A percentile compares a stretch with the other conserved stretches of the same genome.
phyloP scores from a whole-genome alignment of 2,888 invertebrate species.

The Clistopyga incitator region DNA sequence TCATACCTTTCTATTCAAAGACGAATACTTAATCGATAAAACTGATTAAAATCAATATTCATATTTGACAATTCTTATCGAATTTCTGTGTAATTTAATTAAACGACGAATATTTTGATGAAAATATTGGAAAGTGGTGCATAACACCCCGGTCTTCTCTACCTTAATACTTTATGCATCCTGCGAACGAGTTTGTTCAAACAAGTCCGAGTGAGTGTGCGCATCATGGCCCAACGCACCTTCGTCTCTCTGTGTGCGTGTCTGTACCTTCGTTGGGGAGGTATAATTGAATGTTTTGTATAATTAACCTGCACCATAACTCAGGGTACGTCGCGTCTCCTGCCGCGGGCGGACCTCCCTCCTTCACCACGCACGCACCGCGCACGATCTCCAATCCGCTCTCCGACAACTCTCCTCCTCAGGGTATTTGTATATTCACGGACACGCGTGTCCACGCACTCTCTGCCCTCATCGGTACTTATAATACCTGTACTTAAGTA shows the following conservation, averaged over 20 bases:
- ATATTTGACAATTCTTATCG: background rate
- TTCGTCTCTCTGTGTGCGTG: constrained; percentile 55
- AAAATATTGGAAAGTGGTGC: background rate
- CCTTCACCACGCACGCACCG: constrained; percentile 68
- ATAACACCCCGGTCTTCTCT: constrained; percentile 13
- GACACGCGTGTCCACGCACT: constrained; percentile 70
- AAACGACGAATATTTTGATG: background rate
- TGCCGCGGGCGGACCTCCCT: constrained; percentile 81
- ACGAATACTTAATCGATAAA: too few species aligned
- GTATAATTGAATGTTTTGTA: constrained; percentile 85
- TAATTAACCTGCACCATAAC: constrained; percentile 84
- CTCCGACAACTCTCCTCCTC: constrained; percentile 65
- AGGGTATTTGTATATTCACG: constrained; percentile 79
- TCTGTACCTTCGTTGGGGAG: constrained; percentile 73
- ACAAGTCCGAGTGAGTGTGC: constrained; percentile 41
- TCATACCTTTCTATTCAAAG: too few species aligned
- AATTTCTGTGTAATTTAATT: background rate
- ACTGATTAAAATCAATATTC: background rate
- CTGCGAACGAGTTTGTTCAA: constrained; percentile 62
- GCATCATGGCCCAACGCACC: constrained; percentile 22
- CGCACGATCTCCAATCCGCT: constrained; percentile 61
- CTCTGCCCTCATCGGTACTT: constrained; percentile 61
- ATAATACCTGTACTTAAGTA: constrained; percentile 33
- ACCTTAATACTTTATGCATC: constrained; percentile 42
- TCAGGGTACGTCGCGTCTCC: constrained; percentile 84